Percentiles rank a stretch among this genome's conserved stretches.
Evolutionary conservation across 2,797 vertebrate genomes (phyloP).

Genomic region (Sphaeramia orbicularis): DNA sequence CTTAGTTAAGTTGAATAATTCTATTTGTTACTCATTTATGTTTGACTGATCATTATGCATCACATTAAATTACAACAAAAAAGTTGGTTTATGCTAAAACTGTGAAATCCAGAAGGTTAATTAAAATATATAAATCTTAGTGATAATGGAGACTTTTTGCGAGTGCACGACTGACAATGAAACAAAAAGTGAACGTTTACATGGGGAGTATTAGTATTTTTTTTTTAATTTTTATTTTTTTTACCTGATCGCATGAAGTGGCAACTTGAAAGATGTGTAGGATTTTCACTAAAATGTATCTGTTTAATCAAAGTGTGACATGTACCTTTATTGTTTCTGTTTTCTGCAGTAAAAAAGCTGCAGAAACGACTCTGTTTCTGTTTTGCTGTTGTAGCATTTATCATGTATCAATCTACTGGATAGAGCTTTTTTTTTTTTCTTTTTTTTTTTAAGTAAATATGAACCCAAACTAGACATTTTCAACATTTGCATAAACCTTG

Average conservation of each 20-base stretch:
- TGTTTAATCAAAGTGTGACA: conserved; percentile 30
- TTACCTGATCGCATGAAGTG: conserved; percentile 50
- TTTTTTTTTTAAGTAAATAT: conserved; percentile 21
- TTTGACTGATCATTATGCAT: no score
- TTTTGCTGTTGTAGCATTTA: conserved; percentile 39
- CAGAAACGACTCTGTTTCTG: conserved; percentile 16
- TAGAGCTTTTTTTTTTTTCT: conserved; percentile 37
- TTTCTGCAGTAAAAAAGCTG: conserved; percentile 5
- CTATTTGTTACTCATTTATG: no score
- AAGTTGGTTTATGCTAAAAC: conserved; percentile 17
- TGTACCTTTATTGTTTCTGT: conserved; percentile 38
- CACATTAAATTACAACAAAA: no score
- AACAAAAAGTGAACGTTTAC: conserved; percentile 52
- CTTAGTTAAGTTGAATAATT: no score
- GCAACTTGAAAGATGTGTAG: conserved; percentile 54
- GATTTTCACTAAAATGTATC: conserved; percentile 49
- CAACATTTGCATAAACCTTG: conserved; percentile 80
- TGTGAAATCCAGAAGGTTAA: no score
- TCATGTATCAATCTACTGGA: conserved; percentile 52
- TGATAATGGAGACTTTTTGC: no score
- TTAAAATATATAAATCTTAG: no score
- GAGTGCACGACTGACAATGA: conserved; percentile 22
- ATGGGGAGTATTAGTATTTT: conserved; percentile 26
- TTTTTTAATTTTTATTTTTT: conserved; percentile 17
- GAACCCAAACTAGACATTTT: conserved; percentile 64